phyloP scores from a whole-genome alignment of 2,113 vertebrate genomes.

The Laterallus jamaicensis region DNA sequence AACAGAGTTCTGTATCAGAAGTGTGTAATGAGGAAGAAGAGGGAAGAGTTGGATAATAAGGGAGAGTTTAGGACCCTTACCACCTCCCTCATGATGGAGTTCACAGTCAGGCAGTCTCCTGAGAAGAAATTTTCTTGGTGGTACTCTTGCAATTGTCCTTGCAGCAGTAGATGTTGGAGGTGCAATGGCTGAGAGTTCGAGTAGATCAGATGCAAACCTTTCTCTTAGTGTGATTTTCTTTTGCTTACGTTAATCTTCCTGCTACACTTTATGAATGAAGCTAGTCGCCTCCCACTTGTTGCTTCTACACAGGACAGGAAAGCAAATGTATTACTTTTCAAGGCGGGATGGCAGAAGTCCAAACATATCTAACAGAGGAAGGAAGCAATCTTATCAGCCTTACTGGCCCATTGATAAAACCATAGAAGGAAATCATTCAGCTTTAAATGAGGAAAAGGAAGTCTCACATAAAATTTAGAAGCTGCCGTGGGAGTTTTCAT shows the following conservation, averaged over 20 bases:
- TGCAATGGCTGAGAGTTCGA: neutral
- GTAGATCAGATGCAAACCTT: neutral
- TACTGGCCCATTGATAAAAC: constrained; percentile 72
- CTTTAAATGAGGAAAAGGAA: constrained; percentile 75
- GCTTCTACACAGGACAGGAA: constrained; percentile 54
- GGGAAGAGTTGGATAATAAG: neutral
- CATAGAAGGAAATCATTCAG: constrained; percentile 76
- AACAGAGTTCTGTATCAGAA: neutral
- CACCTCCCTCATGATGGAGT: neutral
- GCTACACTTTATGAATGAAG: constrained; percentile 29
- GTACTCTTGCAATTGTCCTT: neutral
- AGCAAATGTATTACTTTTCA: constrained; percentile 65
- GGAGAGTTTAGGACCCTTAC: neutral
- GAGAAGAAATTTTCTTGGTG: neutral
- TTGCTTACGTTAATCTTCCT: neutral
- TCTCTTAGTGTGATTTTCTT: neutral
- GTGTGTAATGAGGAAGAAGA: neutral
- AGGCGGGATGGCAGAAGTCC: constrained; percentile 69
- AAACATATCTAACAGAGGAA: constrained; percentile 69
- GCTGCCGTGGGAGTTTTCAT: constrained; percentile 60
- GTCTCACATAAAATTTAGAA: constrained; percentile 71
- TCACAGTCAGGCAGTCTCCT: neutral
- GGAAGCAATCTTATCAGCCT: constrained; percentile 78
- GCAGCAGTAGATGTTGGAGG: neutral
- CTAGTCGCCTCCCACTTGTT: constrained; percentile 8